A percentile compares a stretch with the other conserved stretches of the same genome.
These are phyloP conservation scores for Sympetrum striolatum DNA, from an alignment of 2,888 invertebrate genomes.

Conservation along the genomic window DNA sequence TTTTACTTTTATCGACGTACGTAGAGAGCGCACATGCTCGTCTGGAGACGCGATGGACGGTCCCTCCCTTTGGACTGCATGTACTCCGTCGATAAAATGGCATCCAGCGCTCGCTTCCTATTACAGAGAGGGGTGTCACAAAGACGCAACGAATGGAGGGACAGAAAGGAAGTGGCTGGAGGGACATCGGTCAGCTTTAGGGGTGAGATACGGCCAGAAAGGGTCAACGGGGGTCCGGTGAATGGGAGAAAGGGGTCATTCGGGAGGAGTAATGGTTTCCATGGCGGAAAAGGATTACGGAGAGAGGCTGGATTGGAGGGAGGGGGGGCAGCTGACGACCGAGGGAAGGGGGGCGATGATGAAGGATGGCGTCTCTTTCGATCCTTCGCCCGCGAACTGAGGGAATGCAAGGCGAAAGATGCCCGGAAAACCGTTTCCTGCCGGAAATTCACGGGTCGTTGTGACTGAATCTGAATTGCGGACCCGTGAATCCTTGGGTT, in stretches of 20 bases:
- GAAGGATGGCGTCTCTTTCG: background rate
- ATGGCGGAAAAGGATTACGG: constrained; percentile 13
- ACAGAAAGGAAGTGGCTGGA: background rate
- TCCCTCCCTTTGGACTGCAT: background rate
- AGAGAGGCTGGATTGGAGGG: background rate
- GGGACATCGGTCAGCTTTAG: constrained; percentile 8
- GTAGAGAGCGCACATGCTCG: background rate
- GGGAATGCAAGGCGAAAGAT: background rate
- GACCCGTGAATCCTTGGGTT: no score
- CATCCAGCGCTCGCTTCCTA: no score
- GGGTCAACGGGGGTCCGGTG: constrained; percentile 28
- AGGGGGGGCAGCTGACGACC: background rate
- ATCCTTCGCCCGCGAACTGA: background rate
- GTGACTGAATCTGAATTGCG: no score
- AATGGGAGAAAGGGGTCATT: background rate
- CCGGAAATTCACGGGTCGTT: no score
- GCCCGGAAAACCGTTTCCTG: background rate
- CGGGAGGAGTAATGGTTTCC: background rate
- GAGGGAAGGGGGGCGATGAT: background rate
- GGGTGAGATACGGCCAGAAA: constrained; percentile 8
- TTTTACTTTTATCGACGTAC: no score
- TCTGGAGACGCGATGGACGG: background rate
- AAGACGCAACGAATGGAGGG: background rate
- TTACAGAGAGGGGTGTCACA: background rate
- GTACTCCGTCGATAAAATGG: no score